Conservation (phyloP, 2,888 invertebrate genomes). For the Notodonta ziczac region DNA sequence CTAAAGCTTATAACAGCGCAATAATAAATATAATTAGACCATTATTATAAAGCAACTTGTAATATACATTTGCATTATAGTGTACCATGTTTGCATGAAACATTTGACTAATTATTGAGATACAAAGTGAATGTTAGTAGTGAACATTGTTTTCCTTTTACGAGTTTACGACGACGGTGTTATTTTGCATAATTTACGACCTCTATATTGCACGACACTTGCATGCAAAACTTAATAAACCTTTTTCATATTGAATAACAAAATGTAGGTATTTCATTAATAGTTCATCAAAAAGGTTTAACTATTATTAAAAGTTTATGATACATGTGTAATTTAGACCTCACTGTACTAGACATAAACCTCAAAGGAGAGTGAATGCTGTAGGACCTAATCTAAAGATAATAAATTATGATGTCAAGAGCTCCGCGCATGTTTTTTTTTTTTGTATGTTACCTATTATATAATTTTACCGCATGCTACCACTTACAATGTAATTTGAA, state of each 20-base stretch:
- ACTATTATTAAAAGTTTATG: no score
- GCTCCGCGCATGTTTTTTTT: no score
- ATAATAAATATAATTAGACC: not conserved
- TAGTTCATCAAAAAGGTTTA: not conserved
- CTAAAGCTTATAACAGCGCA: not conserved
- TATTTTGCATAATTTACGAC: slow-evolving; percentile 3
- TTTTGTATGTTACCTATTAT: not conserved
- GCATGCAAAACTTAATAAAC: slow-evolving; percentile 7
- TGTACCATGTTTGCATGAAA: slow-evolving; percentile 37
- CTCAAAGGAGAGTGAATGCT: no score
- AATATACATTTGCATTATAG: slow-evolving; percentile 19
- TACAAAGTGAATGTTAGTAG: slow-evolving; percentile 7
- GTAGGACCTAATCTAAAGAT: no score
- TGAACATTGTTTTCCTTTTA: slow-evolving; percentile 5
- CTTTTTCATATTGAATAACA: no score
- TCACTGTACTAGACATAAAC: no score
- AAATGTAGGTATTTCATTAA: no score
- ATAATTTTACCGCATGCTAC: not conserved
- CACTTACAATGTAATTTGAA: not conserved
- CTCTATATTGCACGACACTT: slow-evolving; percentile 3
- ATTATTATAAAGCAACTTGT: slow-evolving; percentile 5
- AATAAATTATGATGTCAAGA: no score
- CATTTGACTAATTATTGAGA: slow-evolving; percentile 13
- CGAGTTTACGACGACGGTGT: slow-evolving; percentile 7
- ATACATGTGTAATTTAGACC: no score